Conservation (phyloP, 1,140 invertebrate species). For the Sipha flava region DNA sequence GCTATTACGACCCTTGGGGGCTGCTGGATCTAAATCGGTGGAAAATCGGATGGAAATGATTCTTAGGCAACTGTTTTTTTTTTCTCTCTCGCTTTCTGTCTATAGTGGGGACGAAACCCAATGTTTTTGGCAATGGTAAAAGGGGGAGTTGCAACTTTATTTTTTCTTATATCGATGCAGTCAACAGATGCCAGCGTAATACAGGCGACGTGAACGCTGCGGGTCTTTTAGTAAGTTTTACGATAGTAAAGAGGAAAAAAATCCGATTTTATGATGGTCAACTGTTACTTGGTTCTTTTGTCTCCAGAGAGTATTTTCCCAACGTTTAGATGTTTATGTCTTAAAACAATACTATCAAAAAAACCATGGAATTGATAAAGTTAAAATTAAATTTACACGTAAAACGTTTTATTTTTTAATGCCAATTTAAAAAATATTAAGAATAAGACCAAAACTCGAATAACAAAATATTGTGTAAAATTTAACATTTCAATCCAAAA, state of each 20-base stretch:
- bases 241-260: not conserved
- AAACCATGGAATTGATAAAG: not conserved
- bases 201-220: slow-evolving; percentile 7
- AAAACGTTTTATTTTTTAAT: not conserved
- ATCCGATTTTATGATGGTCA: slow-evolving; percentile 20
- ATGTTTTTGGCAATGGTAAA: slow-evolving; percentile 14
- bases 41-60: slow-evolving; percentile 27
- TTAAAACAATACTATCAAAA: not conserved
- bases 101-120: not conserved
- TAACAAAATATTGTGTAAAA: too few relatives aligned
- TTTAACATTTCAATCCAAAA: too few relatives aligned
- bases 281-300: slow-evolving; percentile 7
- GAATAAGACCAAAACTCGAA: not conserved
- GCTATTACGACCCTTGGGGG: slow-evolving; percentile 19
- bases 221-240: slow-evolving; percentile 26
- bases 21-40: slow-evolving; percentile 19
- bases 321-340: not conserved
- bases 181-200: slow-evolving; percentile 19
- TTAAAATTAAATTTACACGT: not conserved
- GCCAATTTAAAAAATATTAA: not conserved
- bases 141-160: slow-evolving; percentile 7
- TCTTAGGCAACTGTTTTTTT: slow-evolving; percentile 3
- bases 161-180: slow-evolving; percentile 24
- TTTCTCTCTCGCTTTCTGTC: not conserved
- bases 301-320: not conserved